Evolutionary conservation across 2,888 invertebrate species (phyloP).

Genomic region (Drosophila gaucha): DNA sequence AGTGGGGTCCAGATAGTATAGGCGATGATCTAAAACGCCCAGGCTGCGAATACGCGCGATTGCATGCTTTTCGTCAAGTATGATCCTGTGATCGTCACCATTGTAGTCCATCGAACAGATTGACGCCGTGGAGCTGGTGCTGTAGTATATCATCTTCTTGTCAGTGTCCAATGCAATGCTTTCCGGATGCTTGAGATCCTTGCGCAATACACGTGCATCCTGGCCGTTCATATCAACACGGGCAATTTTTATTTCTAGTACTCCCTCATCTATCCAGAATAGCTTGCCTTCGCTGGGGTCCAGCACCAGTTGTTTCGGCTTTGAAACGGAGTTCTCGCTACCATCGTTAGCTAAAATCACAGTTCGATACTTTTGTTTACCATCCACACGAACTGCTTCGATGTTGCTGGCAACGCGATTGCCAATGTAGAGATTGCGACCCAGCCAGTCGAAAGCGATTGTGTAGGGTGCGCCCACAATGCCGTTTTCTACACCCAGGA

Average conservation of each 20-base stretch:
- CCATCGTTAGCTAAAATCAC: conserved; percentile 96
- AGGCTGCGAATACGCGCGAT: conserved; percentile 92
- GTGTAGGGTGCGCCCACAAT: conserved; percentile 95
- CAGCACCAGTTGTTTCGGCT: conserved; percentile 93
- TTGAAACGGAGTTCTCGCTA: conserved; percentile 92
- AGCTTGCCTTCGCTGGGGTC: conserved; percentile 97
- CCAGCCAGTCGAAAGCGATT: conserved; percentile 98
- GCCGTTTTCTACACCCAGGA: conserved; percentile 93
- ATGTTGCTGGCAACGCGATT: conserved; percentile 95
- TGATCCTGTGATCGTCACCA: conserved; percentile 88
- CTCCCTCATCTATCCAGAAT: conserved; percentile 99
- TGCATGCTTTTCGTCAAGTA: conserved; percentile 89
- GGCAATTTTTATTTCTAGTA: conserved; percentile 94
- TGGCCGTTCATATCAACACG: conserved; percentile 97
- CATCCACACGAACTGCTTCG: conserved; percentile 94
- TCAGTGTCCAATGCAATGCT: conserved; percentile 94
- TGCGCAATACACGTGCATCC: conserved; percentile 90
- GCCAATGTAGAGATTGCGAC: conserved; percentile 96
- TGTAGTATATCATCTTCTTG: conserved; percentile 94
- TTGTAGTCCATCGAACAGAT: conserved; percentile 90
- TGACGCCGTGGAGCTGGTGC: conserved; percentile 90
- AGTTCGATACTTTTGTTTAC: conserved; percentile 92
- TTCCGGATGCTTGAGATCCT: conserved; percentile 89
- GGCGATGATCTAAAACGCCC: conserved; percentile 91
- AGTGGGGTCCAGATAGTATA: conserved; percentile 94